Evolutionary conservation across 2,113 vertebrate species (phyloP).

Genomic region (Collichthys lucidus): DNA sequence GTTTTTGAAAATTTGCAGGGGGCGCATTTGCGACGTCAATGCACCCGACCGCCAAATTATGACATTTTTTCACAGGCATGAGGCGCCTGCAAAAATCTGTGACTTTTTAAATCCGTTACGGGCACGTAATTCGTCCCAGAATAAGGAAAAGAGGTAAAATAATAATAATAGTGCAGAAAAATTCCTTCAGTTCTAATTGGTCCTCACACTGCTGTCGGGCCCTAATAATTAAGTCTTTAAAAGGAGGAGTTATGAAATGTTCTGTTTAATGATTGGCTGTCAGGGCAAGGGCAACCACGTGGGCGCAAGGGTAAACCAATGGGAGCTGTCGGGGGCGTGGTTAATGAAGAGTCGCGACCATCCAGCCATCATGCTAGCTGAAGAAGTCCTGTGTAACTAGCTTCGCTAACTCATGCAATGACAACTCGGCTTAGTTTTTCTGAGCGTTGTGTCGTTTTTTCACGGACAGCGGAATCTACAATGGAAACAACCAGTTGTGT

Average conservation of each 20-base stretch:
- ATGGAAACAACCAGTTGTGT: conserved; percentile 48
- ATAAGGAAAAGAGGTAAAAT: background rate
- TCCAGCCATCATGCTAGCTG: conserved; percentile 66
- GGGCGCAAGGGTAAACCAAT: conserved; percentile 43
- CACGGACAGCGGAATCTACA: background rate
- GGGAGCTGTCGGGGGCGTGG: conserved; percentile 42
- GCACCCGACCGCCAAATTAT: no score
- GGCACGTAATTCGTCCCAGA: no score
- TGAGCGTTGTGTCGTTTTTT: background rate
- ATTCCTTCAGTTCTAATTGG: no score
- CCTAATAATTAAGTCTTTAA: background rate
- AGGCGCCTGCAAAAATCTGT: no score
- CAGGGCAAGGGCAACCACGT: conserved; percentile 53
- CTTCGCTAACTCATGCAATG: conserved; percentile 43
- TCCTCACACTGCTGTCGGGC: no score
- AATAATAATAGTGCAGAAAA: background rate
- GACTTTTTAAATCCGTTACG: no score
- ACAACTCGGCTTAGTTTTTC: background rate
- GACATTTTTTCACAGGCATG: no score
- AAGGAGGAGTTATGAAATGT: conserved; percentile 8
- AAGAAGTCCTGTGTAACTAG: conserved; percentile 45
- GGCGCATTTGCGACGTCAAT: no score
- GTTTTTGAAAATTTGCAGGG: no score
- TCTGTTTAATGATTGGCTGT: conserved; percentile 47
- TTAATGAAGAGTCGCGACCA: conserved; percentile 30